Percentiles rank a stretch among this genome's conserved stretches.
These are phyloP conservation scores for Nezara viridula DNA, from an alignment of 2,888 invertebrate genomes.

Conservation along the genomic window DNA sequence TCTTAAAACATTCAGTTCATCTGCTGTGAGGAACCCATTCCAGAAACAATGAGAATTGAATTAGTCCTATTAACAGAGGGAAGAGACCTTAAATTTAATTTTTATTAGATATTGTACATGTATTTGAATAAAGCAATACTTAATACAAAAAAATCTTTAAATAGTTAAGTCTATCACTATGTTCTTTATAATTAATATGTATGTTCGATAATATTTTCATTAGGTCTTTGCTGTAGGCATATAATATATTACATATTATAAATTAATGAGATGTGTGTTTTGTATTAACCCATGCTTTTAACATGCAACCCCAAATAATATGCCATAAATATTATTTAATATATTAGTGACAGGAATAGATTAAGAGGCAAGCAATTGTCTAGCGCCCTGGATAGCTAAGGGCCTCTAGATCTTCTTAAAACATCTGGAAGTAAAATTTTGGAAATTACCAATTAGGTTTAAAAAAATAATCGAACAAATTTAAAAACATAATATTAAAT, in stretches of 20 bases:
- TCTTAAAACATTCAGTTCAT: constrained; percentile 51
- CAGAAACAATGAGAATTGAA: not conserved
- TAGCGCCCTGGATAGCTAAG: too few relatives aligned
- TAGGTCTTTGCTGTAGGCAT: not conserved
- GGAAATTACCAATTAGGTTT: too few relatives aligned
- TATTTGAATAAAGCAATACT: not conserved
- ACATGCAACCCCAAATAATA: not conserved
- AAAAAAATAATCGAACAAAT: too few relatives aligned
- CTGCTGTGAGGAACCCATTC: not conserved
- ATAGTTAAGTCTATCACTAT: not conserved
- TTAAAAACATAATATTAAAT: too few relatives aligned
- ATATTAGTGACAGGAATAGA: too few relatives aligned
- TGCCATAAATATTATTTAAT: not conserved
- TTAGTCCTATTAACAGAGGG: too few relatives aligned
- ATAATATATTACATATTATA: not conserved
- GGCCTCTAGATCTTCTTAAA: too few relatives aligned
- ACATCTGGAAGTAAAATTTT: too few relatives aligned
- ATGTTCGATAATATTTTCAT: not conserved
- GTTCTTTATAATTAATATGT: not conserved
- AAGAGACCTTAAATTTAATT: not conserved
- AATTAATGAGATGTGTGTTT: not conserved
- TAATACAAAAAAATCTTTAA: not conserved
- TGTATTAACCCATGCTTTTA: not conserved
- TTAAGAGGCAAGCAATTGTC: too few relatives aligned
- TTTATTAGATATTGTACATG: not conserved